A percentile compares a stretch with the other conserved stretches of the same genome.
phyloP scores from a whole-genome alignment of 2,888 invertebrate genomes.

The Pantelozetes paolii region DNA sequence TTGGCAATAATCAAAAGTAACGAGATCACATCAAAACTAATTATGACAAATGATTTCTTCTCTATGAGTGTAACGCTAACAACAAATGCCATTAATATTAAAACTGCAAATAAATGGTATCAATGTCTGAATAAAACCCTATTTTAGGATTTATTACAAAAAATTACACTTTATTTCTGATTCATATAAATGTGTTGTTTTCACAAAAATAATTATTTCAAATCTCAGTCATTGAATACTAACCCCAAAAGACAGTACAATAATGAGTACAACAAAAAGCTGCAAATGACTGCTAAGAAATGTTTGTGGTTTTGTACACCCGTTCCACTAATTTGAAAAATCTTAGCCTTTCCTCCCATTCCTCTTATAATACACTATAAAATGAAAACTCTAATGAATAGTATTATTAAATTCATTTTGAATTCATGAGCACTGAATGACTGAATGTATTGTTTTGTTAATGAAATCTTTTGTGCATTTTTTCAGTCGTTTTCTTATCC shows the following conservation, averaged over 20 bases:
- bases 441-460: background rate
- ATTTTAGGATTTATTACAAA: background rate
- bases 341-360: background rate
- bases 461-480: background rate
- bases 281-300: no score
- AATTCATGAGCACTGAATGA: background rate
- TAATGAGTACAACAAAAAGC: no score
- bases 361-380: background rate
- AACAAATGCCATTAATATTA: conserved; percentile 16
- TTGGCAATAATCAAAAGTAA: conserved; percentile 13
- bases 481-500: background rate
- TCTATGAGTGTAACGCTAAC: background rate
- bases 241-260: no score
- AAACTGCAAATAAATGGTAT: background rate
- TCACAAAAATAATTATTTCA: background rate
- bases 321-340: background rate
- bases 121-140: background rate
- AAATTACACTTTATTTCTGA: background rate
- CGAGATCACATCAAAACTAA: conserved; percentile 20
- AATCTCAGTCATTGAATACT: background rate
- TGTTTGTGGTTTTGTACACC: background rate
- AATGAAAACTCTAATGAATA: background rate
- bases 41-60: conserved; percentile 25
- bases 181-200: background rate
- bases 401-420: conserved; percentile 21